Conservation (phyloP, 2,888 invertebrate genomes). For the Hylaea fasciaria region DNA sequence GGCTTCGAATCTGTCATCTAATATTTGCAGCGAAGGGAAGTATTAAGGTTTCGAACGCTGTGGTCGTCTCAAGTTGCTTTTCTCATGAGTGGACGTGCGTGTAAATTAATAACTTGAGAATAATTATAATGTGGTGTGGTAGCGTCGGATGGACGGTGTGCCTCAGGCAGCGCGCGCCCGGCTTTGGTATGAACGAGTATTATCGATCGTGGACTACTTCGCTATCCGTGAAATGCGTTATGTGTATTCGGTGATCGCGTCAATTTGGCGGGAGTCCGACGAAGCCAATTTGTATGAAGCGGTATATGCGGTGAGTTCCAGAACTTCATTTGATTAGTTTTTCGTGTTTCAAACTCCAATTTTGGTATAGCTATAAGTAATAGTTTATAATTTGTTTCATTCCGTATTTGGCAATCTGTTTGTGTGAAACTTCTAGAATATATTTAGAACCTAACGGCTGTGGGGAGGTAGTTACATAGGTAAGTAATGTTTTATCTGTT, state of each 20-base stretch:
- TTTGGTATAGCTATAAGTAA: neutral
- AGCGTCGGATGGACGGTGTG: conserved; percentile 69
- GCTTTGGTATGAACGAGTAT: conserved; percentile 64
- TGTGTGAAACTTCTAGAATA: neutral
- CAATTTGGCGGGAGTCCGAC: conserved; percentile 75
- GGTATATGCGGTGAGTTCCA: conserved; percentile 64
- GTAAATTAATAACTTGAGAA: conserved; percentile 84
- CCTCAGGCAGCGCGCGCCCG: conserved; percentile 67
- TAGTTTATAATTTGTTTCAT: too few species aligned
- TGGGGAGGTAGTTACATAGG: neutral
- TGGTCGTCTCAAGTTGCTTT: conserved; percentile 85
- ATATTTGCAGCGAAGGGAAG: conserved; percentile 84
- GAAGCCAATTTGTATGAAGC: conserved; percentile 57
- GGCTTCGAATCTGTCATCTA: conserved; percentile 78
- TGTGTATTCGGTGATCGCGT: conserved; percentile 72
- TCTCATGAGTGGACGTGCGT: conserved; percentile 84
- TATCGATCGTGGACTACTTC: conserved; percentile 78
- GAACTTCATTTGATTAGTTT: conserved; percentile 41
- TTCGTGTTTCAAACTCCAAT: neutral
- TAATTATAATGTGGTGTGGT: conserved; percentile 72
- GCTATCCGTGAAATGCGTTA: conserved; percentile 70
- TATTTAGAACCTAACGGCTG: neutral
- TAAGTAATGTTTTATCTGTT: neutral
- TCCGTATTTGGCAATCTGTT: too few species aligned
- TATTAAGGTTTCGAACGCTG: conserved; percentile 84